These are phyloP conservation scores for Rattus norvegicus DNA, from an alignment of 2,113 vertebrate genomes.

Conservation along the genomic window DNA sequence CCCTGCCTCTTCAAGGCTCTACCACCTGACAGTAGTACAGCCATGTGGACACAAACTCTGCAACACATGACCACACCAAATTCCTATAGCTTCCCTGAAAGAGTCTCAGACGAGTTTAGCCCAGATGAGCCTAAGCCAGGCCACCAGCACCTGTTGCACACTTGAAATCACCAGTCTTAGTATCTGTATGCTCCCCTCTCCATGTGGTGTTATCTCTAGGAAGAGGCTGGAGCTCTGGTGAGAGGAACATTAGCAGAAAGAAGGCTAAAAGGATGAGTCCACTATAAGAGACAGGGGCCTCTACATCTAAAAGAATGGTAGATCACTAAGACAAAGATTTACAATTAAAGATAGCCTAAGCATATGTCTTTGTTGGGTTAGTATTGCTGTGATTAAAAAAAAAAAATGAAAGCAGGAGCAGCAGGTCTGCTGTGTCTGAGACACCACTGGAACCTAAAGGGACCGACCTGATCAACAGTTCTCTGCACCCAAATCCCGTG, in stretches of 20 bases:
- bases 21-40: neutral
- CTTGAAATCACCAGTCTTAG: neutral
- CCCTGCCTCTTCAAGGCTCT: neutral
- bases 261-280: neutral
- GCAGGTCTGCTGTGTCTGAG: too few species aligned
- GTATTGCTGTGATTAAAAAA: neutral
- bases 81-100: neutral
- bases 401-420: too few species aligned
- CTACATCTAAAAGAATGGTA: neutral
- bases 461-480: too few species aligned
- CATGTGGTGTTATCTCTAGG: neutral
- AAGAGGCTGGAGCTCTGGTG: neutral
- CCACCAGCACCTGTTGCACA: neutral
- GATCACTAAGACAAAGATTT: neutral
- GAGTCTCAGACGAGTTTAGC: neutral
- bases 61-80: neutral
- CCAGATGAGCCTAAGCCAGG: neutral
- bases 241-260: neutral
- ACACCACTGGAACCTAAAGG: too few species aligned
- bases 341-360: neutral
- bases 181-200: neutral
- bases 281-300: neutral
- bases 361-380: too few species aligned
- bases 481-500: too few species aligned
- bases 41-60: neutral